Conservation (phyloP, 1,140 invertebrate species). For the Laodelphax striatellus region DNA sequence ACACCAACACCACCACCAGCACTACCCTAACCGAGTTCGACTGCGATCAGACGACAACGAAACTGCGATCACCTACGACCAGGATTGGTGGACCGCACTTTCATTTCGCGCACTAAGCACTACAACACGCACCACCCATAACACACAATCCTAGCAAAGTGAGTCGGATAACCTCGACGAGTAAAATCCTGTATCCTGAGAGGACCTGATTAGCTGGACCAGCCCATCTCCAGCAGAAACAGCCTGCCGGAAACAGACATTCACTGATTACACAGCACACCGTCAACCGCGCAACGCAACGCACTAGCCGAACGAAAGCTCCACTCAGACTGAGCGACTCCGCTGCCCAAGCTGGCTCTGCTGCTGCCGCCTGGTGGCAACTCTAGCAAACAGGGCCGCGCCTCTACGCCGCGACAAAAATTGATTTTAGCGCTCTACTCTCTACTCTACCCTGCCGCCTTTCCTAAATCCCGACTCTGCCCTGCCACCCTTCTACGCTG, state of each 20-base stretch:
- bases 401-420: neutral
- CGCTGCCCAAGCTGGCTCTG: neutral
- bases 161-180: neutral
- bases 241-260: constrained; percentile 8
- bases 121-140: neutral
- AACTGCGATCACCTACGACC: neutral
- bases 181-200: neutral
- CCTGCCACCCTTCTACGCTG: too few species aligned
- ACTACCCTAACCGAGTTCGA: too few species aligned
- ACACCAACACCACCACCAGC: neutral
- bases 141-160: neutral
- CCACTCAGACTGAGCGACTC: neutral
- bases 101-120: neutral
- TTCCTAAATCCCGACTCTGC: too few species aligned
- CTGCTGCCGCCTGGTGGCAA: neutral
- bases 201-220: constrained; percentile 4
- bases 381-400: neutral
- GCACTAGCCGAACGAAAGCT: too few species aligned
- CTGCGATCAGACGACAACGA: neutral
- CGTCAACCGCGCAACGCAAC: neutral
- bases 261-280: neutral
- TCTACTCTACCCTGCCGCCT: too few species aligned
- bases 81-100: neutral
- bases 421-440: neutral
- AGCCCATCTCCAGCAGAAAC: constrained; percentile 10